Evolutionary conservation across 2,888 invertebrate species (phyloP), one percentile per base, ranked within the genome.

Genomic region (Chaitophorus viminalis): DNA sequence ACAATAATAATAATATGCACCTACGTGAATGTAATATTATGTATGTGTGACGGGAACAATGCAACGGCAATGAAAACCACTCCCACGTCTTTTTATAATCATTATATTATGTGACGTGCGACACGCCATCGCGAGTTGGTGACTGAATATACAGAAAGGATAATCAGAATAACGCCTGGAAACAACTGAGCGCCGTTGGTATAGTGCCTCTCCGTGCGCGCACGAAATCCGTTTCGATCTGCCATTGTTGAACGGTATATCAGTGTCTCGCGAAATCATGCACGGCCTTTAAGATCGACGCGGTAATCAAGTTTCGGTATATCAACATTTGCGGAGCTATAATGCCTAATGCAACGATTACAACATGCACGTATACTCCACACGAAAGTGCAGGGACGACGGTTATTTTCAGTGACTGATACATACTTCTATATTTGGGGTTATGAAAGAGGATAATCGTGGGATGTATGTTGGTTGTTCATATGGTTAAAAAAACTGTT

Each of bases 31-130:
- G 5, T 76, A 76, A 39, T 52, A 31, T 77, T 74, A 52, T n/a
- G 39, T 54, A n/a, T n/a, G 8, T 3, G 39, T 18, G 75, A 21
- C 70, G 86, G 68, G 54, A 72, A 86, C 78, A 86, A 86, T 86
- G 54, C 5, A 9, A 18, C 70, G 70, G 39, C 75, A 78, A n/a
- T n/a, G n/a, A n/a, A n/a, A n/a, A 85, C 86, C 86, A 79, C 86
- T 86, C 86, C 86, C 86, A 60, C 79, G 86, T 79, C 72, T 79
- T 60, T 86, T 86, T 86, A 78, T 79, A 85, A 85, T n/a, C n/a
- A n/a, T n/a, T n/a, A n/a, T n/a, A n/a, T n/a, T n/a, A n/a, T 74
- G 70, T 76, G 68, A 79, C 60, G 79, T 54, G 86, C 72, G 29
- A 72, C 33, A 65, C 18, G 39, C 46, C 76, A 33, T 31, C 33